A percentile compares a stretch with the other conserved stretches of the same genome.
These are phyloP conservation scores for Heteromormyrus szaboi DNA, from an alignment of 2,797 vertebrate species.

Conservation along the genomic window DNA sequence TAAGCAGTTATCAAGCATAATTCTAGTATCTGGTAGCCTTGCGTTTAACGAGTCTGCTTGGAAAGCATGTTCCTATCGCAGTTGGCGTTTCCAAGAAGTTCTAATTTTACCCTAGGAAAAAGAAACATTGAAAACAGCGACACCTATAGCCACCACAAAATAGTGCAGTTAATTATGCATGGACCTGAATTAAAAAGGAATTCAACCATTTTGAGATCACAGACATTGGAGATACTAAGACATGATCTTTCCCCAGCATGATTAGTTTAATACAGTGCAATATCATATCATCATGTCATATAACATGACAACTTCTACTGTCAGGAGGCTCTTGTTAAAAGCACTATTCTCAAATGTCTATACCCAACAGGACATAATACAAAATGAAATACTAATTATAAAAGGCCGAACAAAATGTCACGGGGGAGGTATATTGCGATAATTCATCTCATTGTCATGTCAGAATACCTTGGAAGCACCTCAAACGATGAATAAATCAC, in stretches of 20 bases:
- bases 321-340: background rate
- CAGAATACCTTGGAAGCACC: background rate
- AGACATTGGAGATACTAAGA: background rate
- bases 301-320: background rate
- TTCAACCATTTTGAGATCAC: slow-evolving; percentile 14
- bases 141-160: slow-evolving; percentile 15
- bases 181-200: slow-evolving; percentile 7
- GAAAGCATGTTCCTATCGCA: background rate
- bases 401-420: background rate
- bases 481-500: background rate
- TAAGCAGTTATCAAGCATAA: background rate
- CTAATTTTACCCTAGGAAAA: background rate
- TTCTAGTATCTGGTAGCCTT: background rate
- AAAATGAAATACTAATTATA: background rate
- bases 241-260: background rate
- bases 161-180: background rate
- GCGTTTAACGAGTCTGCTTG: background rate
- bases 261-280: background rate
- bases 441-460: background rate
- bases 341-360: background rate
- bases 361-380: background rate
- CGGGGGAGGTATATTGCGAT: background rate
- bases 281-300: background rate
- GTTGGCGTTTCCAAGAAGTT: background rate
- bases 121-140: slow-evolving; percentile 18